Evolutionary conservation across 2,888 invertebrate species (phyloP), one percentile per base, ranked within the genome.

Genomic region (Ephialtes manifestator): DNA sequence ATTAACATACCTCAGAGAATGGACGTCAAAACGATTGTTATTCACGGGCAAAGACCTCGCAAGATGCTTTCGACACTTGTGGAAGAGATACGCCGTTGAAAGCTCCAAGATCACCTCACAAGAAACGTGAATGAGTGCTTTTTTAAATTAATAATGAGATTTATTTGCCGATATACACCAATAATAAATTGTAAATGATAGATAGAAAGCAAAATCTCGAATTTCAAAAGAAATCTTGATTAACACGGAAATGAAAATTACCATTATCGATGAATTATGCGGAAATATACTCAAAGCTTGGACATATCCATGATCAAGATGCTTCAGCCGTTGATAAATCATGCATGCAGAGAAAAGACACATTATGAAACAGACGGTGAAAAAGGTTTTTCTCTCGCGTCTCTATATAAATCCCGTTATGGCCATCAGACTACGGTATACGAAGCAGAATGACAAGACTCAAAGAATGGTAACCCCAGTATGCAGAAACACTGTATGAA

Each of bases 1-100:
- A 83, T 86, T 85, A 85, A 80, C 80, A 86, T 86, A 80, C 68
- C 74, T 80, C 24, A 4, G 18, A 13, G 24, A 28, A 51, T 46
- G 28, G 39, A 65, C 24, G 43, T 46, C 48, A 53, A 24, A 71
- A 18, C 1, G 13, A 35, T 58, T 60, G 28, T 75, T 67, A 4
- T 71, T 46, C 46, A 46, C 68, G 48, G 46, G 58, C 31, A 31
- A 76, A 83, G 46, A 70, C 53, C 46, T 43, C n/a, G 18, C 20
- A 48, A 51, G 15, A 65, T 11, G n/a, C 24, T 68, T 43, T 48
- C 48, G 46, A 24, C 35, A 48, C 5, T 46, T 31, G 10, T 15
- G 10, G 1, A 39, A 18, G n/a, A 35, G n/a, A 63, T 18, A n/a
- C n/a, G 35, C 35, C 35, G n/a, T 31, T 10, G 60, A 63, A n/a